Evolutionary conservation across 2,888 invertebrate species (phyloP).

Genomic region (Magallana nippona): DNA sequence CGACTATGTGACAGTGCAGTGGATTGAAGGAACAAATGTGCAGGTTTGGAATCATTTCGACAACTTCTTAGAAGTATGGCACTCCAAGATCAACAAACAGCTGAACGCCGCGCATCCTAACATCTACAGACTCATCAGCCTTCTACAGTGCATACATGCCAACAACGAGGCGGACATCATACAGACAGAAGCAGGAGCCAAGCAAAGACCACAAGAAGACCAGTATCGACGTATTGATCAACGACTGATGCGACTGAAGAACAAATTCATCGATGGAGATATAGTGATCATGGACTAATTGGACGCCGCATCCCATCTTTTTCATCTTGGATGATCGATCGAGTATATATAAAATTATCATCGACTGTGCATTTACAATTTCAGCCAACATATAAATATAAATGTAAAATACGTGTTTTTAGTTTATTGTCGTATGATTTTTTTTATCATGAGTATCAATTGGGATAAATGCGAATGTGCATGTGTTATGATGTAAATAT

Average conservation of each 20-base stretch:
- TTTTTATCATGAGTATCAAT: no score
- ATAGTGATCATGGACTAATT: background rate
- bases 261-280: slow-evolving; percentile 3
- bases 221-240: background rate
- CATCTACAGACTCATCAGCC: background rate
- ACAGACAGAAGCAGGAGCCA: background rate
- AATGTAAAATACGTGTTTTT: no score
- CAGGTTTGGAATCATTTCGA: slow-evolving; percentile 6
- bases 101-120: background rate
- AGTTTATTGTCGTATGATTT: no score
- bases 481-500: no score
- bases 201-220: background rate
- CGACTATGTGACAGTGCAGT: no score
- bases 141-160: background rate
- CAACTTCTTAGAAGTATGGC: background rate
- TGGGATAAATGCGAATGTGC: no score
- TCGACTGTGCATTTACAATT: no score
- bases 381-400: no score
- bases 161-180: background rate
- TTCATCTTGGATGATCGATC: no score
- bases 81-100: background rate
- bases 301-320: no score
- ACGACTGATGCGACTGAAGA: background rate
- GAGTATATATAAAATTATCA: no score
- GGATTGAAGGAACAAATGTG: background rate